Evolutionary conservation across 2,113 vertebrate genomes (phyloP), one percentile per base, ranked within the genome.

Genomic region (Glaucidium brasilianum): DNA sequence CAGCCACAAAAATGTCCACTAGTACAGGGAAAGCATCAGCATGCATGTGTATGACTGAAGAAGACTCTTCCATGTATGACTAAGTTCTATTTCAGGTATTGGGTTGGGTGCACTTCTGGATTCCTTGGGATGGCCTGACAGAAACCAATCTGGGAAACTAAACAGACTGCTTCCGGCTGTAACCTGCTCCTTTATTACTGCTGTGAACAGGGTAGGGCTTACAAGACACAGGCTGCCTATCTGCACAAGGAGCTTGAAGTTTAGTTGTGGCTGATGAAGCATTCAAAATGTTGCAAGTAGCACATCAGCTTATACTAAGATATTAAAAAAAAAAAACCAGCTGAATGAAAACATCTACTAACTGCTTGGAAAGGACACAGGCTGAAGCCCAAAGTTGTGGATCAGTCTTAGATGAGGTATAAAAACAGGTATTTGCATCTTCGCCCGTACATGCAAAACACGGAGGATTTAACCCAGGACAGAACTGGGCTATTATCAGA

Each of bases 1-100:
- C 66, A 94, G 94, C 94, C 94, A 89, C 94, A 95, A 91, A 94
- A 95, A 79, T 9, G 25, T 79, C 84, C 66, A 87, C 92, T 95
- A 95, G 91, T 29, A 3, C 69, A 73, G 53, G 35, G 89, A 94
- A 95, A 95, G 77, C 77, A 86, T 53, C 32, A 82, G 73, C 25
- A 9, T 26, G 19, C 11, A 17, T 43, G 27, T 41, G 6, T 67
- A 9, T 74, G 43, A 83, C 63, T 69, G 43, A 84, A 83, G 43
- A 94, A 94, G 59, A 62, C 66, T 81, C 52, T 25, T 75, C 72
- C 12, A 85, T 6, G 21, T 10, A 37, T 95, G 95, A 97, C 69
- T 91, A 82, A 92, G 41, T 66, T 78, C 89, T 94, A 35, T 72
- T 67, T 92, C 94, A 92, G 69, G 71, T 84, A 63, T 6, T 82